Evolutionary conservation across 1,140 invertebrate genomes (phyloP).

Genomic region (Bombus picipes): DNA sequence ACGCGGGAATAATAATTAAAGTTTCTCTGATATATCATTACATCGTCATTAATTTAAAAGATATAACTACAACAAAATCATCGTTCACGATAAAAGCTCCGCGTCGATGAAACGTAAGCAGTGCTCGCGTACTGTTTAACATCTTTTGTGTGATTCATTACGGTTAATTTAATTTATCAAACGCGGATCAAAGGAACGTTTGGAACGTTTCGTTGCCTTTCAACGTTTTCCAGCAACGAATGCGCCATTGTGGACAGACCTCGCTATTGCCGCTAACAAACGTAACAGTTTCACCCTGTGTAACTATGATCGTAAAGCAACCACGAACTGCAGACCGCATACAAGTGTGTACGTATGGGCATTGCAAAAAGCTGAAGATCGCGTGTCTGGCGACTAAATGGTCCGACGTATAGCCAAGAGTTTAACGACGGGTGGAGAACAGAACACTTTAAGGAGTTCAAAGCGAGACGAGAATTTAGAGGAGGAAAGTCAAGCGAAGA

Average conservation of each 20-base stretch:
- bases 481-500: not conserved
- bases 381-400: slow-evolving; percentile 58
- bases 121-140: no score
- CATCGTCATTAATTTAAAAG: not conserved
- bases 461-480: not conserved
- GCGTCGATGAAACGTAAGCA: no score
- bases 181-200: not conserved
- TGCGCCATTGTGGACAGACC: not conserved
- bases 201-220: not conserved
- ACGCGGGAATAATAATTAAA: not conserved
- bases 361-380: slow-evolving; percentile 35
- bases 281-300: not conserved
- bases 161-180: not conserved
- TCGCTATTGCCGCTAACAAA: not conserved
- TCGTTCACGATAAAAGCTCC: not conserved
- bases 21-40: not conserved
- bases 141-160: not conserved
- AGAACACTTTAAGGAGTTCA: not conserved
- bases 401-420: slow-evolving; percentile 40
- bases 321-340: not conserved
- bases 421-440: not conserved
- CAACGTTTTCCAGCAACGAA: not conserved
- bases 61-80: not conserved
- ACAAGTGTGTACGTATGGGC: not conserved
- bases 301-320: no score